Base-by-base conservation (phyloP, 2,888 invertebrate genomes). In the Ischnura elegans region DNA sequence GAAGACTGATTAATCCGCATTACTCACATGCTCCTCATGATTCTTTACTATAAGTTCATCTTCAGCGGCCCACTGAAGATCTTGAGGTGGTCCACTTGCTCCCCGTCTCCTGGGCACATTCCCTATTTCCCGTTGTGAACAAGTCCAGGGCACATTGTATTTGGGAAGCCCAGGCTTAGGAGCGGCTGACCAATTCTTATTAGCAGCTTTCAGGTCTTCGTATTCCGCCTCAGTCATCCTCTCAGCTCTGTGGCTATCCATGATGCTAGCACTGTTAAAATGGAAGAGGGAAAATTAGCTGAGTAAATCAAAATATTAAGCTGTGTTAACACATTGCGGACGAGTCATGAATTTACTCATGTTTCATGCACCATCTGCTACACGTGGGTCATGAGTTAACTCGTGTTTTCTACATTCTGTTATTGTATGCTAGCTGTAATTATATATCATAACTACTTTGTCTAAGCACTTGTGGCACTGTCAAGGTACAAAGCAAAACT, bases 1-100 rank as follows among this genome's bases (percentile, higher is more conserved):
- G n/a, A n/a, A n/a, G n/a, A n/a, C n/a, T n/a, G n/a, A n/a, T n/a
- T n/a, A n/a, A n/a, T n/a, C 3, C n/a, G n/a, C 6, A 2, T 25
- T 8, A 95, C 96, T 96, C 96, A 97, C 97, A 96, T 97, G 96
- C 95, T 97, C 97, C 95, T 97, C 96, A 94, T 97, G 96, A 95
- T 95, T 95, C 94, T 97, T 97, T 94, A 96, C 96, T 36, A 97
- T 97, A 94, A 97, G 96, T 94, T 97, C 97, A 95, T 97, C 97
- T 95, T 97, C 97, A n/a, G 97, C 97, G 94, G 96, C 96, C 94
- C 96, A 96, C 95, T 97, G 97, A 94, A 97, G 96, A 87, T 97
- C 97, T 93, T 94, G 94, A 5, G 95, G 94, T 45, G 95, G 90
- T 10, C 90, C 90, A 36, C 61, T 47, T 2, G 90, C 94, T 13